phyloP scores from a whole-genome alignment of 1,140 invertebrate species.

The Dysdera silvatica region DNA sequence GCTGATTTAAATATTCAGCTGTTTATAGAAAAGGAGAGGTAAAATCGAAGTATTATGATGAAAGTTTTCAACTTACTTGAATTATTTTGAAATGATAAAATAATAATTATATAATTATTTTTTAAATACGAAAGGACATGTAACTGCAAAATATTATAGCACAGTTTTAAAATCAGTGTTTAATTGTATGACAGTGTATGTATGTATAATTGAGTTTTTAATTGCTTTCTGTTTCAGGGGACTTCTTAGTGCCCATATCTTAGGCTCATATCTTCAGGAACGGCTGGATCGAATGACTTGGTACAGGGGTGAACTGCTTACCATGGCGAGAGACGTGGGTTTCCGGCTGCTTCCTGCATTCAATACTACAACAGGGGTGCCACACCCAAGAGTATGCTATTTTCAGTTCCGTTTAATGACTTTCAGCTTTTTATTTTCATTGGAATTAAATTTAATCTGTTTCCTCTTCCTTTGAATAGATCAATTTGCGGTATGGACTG shows the following conservation, averaged over 20 bases:
- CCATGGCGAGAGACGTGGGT: slow-evolving; percentile 86
- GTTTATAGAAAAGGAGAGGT: too few species aligned
- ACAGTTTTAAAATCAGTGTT: too few species aligned
- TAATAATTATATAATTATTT: too few species aligned
- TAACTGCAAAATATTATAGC: too few species aligned
- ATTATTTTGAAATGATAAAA: too few species aligned
- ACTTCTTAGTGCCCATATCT: slow-evolving; percentile 82
- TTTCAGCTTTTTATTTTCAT: slow-evolving; percentile 9
- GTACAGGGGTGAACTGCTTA: slow-evolving; percentile 84
- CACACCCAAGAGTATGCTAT: slow-evolving; percentile 74
- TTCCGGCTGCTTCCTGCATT: slow-evolving; percentile 88
- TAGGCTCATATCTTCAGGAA: slow-evolving; percentile 71
- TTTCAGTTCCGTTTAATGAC: not conserved
- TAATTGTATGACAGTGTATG: too few species aligned
- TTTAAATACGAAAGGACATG: too few species aligned
- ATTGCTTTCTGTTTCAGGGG: slow-evolving; percentile 54
- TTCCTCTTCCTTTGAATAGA: slow-evolving; percentile 49
- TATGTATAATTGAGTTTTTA: not conserved
- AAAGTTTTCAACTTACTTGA: too few species aligned
- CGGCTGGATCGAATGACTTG: slow-evolving; percentile 68
- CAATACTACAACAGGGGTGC: slow-evolving; percentile 95
- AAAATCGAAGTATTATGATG: too few species aligned
- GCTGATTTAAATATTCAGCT: too few species aligned
- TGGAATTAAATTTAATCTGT: slow-evolving; percentile 1
- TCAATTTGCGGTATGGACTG: slow-evolving; percentile 83